Conservation (phyloP, 2,888 invertebrate species). For the Gibbula magus region DNA sequence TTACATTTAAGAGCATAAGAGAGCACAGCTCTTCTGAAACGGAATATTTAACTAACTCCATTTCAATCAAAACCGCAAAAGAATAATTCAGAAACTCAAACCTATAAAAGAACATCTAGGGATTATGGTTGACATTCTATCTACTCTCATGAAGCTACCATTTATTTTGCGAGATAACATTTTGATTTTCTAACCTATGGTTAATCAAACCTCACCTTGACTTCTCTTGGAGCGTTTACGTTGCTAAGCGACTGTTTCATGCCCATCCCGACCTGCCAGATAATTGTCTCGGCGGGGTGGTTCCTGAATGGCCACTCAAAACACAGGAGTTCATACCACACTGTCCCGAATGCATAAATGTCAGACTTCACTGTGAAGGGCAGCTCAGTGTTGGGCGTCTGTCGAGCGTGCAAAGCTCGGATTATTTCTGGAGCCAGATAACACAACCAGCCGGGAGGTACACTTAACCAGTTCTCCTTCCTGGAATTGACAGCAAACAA, state of each 20-base stretch:
- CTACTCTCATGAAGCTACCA: no score
- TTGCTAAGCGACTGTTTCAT: slow-evolving; percentile 92
- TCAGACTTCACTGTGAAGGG: slow-evolving; percentile 95
- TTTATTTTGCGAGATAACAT: background rate
- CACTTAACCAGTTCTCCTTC: slow-evolving; percentile 82
- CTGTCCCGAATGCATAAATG: slow-evolving; percentile 98
- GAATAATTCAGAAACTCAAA: no score
- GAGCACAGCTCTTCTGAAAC: no score
- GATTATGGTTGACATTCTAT: no score
- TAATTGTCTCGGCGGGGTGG: slow-evolving; percentile 94
- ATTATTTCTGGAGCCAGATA: slow-evolving; percentile 98
- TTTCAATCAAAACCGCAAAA: no score
- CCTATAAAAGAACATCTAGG: no score
- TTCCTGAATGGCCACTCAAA: slow-evolving; percentile 97
- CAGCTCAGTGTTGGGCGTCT: slow-evolving; percentile 84
- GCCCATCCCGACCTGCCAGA: slow-evolving; percentile 98
- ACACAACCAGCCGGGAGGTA: slow-evolving; percentile 98
- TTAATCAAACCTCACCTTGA: slow-evolving; percentile 83
- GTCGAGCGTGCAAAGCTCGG: slow-evolving; percentile 82
- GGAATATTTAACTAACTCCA: no score
- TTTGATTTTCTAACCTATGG: background rate
- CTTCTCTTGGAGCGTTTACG: slow-evolving; percentile 94
- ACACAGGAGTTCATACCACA: slow-evolving; percentile 98
- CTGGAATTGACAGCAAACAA: no score
- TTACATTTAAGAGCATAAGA: no score